Evolutionary conservation across 2,113 vertebrate species (phyloP).

Genomic region (Ochotona princeps): DNA sequence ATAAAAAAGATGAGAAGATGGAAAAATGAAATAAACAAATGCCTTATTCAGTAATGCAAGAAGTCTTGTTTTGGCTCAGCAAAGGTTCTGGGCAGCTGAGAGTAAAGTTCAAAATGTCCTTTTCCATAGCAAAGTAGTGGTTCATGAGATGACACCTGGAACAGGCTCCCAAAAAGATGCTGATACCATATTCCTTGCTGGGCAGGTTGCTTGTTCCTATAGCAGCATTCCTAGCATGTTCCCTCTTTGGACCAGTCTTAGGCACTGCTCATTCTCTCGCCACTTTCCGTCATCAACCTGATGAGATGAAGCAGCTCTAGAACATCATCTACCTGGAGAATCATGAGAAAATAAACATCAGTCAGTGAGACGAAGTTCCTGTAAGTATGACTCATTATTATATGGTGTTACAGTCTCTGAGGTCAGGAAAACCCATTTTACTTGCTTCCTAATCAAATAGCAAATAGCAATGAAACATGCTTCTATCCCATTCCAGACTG

Average conservation of each 20-base stretch:
- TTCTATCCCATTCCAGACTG: neutral
- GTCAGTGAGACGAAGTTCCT: neutral
- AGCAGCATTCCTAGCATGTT: neutral
- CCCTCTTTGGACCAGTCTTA: neutral
- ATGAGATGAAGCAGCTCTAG: constrained; percentile 26
- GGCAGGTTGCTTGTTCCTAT: neutral
- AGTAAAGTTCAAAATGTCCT: neutral
- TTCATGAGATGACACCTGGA: neutral
- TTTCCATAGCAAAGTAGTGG: neutral
- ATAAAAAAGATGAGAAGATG: neutral
- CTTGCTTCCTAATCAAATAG: constrained; percentile 55
- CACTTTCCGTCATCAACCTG: neutral
- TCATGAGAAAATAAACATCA: constrained; percentile 37
- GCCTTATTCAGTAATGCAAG: neutral
- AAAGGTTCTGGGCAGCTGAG: neutral
- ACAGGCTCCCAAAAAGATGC: neutral
- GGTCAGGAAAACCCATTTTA: constrained; percentile 62
- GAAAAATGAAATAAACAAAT: neutral
- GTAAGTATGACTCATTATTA: neutral
- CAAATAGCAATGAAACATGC: constrained; percentile 38
- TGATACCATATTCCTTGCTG: neutral
- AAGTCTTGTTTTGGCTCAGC: neutral
- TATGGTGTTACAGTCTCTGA: constrained; percentile 41
- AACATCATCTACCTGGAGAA: constrained; percentile 68
- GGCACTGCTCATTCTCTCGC: neutral